These are phyloP conservation scores for Phylloscopus trochilus DNA, from an alignment of 2,113 vertebrate species.

Conservation along the genomic window DNA sequence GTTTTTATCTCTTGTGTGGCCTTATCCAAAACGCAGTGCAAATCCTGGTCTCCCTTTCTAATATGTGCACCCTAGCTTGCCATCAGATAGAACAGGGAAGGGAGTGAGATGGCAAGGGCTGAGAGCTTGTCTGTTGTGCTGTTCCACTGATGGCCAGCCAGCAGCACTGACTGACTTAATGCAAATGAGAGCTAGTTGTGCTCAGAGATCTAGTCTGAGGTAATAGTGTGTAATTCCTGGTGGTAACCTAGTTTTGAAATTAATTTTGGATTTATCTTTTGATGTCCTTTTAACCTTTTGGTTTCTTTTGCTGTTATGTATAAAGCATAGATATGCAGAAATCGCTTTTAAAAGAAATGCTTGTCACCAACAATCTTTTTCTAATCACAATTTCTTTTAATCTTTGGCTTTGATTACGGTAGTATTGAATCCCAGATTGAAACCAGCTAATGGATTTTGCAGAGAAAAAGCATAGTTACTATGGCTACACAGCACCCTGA, in stretches of 20 bases:
- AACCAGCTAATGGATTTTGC: conserved; percentile 64
- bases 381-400: conserved; percentile 10
- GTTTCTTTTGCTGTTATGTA: neutral
- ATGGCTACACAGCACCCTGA: conserved; percentile 69
- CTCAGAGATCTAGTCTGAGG: neutral
- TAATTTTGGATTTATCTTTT: neutral
- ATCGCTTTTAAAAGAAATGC: neutral
- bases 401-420: conserved; percentile 62
- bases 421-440: conserved; percentile 35
- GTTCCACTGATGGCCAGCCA: neutral
- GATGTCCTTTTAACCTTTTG: neutral
- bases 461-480: conserved; percentile 67
- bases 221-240: neutral
- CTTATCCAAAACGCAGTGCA: neutral
- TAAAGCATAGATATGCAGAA: neutral
- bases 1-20: neutral
- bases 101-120: neutral
- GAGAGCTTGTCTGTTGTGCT: neutral
- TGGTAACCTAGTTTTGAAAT: neutral
- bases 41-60: neutral
- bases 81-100: neutral
- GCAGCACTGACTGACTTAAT: neutral
- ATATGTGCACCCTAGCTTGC: neutral
- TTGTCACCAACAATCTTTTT: conserved; percentile 8
- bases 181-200: neutral